Percentiles rank a stretch among this genome's conserved stretches.
Evolutionary conservation across 2,113 vertebrate genomes (phyloP).

Genomic region (Sus scrofa): DNA sequence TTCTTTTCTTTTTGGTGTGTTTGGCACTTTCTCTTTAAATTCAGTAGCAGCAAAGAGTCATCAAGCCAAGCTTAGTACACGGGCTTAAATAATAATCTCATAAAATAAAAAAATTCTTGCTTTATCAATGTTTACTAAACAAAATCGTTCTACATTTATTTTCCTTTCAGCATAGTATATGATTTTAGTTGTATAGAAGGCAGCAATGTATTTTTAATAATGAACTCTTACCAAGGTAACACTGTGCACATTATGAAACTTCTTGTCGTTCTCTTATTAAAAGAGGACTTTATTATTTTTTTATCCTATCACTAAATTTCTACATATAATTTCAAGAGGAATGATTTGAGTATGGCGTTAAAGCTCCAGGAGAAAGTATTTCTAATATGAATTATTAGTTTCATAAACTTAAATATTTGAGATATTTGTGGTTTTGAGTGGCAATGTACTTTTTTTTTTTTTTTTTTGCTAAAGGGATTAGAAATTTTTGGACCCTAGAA

Average conservation of each 20-base stretch:
- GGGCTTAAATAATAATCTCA: constrained; percentile 38
- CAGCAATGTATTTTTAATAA: background rate
- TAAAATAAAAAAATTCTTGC: background rate
- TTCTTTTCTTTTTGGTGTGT: background rate
- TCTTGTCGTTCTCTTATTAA: background rate
- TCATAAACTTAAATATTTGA: constrained; percentile 53
- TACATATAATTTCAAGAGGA: constrained; percentile 25
- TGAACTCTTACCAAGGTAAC: background rate
- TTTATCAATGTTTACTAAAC: background rate
- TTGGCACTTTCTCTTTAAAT: background rate
- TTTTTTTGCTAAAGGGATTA: constrained; percentile 10
- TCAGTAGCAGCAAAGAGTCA: background rate
- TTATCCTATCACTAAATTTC: background rate
- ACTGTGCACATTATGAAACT: background rate
- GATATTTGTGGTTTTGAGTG: constrained; percentile 41
- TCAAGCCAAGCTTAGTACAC: background rate
- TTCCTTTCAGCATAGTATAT: background rate
- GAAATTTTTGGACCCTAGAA: background rate
- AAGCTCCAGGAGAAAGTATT: constrained; percentile 23
- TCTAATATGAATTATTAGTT: constrained; percentile 6
- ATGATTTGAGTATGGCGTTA: background rate
- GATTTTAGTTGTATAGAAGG: background rate
- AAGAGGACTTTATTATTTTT: background rate
- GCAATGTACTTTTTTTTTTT: background rate
- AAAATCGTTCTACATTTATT: background rate